Evolutionary conservation across 30 jellyfish, hydroid and myxozoan genomes (phyloP), one percentile per base, ranked within the genome.

Genomic region (Aurelia aurita complex sp. Pacific): DNA sequence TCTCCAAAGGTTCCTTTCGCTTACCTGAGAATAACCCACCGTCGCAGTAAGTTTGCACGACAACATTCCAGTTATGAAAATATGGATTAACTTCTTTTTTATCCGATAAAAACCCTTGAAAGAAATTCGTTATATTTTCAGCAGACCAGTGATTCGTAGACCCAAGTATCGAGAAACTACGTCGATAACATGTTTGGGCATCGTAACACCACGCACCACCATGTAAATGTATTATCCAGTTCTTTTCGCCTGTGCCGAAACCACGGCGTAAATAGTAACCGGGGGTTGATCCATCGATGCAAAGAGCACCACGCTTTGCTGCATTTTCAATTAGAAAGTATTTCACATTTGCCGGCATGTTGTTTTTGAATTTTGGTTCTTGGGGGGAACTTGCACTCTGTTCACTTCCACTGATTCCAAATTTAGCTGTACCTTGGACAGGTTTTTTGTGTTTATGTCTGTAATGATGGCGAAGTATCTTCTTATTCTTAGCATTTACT

Each of bases 191-290:
- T 15, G 97, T 73, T 54, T 84, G 90, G 11, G 85, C 73, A 68
- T 87, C 88, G 83, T 94, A 94, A 59, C 98, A 94, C 98, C 98
- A 94, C 64, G 98, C 98, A 6, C 98, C 98, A 2, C 98, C 98
- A 75, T 94, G 98, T 14, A 94, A 91, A 84, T 94, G 98, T 9
- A 94, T 88, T 12, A 94, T 88, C 98, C 98, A 94, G 60, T 94
- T 94, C 67, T 80, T 76, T 23, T 5, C 76, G 3, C 95, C 98
- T 33, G 61, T 13, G 1, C 91, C 94, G 34, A 32, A 46, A 43
- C 98, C 98, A 12, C 64, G 55, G 40, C 98, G 86, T 10, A 79
- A 76, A 59, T 88, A 94, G 73, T 94, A 94, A 33, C 97, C 98
- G 3, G 98, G 98, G 4, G 63, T 80, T 19, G 97, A 81, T 11